phyloP scores from a whole-genome alignment of 1,140 invertebrate genomes.

The Meloidogyne hapla region DNA sequence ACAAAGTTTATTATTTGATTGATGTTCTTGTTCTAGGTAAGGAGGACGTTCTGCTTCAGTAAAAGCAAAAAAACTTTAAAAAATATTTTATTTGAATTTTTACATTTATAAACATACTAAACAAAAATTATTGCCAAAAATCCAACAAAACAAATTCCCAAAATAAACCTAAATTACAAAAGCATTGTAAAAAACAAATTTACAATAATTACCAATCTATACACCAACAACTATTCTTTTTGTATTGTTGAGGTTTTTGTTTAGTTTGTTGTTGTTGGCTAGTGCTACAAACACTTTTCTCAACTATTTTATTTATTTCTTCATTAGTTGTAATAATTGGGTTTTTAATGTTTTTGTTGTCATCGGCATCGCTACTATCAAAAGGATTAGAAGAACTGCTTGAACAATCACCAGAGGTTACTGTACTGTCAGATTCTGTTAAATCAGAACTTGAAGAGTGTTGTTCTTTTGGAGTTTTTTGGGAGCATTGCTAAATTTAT shows the following conservation, averaged over 20 bases:
- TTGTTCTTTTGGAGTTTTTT: slow-evolving; percentile 2
- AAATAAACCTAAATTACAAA: neutral
- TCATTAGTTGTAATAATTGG: neutral
- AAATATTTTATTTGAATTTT: too few relatives aligned
- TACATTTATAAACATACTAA: neutral
- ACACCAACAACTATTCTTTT: neutral
- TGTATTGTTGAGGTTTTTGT: neutral
- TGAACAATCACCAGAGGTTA: neutral
- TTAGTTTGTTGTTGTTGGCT: slow-evolving; percentile 1
- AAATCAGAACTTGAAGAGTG: neutral
- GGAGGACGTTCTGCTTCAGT: neutral
- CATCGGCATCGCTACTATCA: neutral
- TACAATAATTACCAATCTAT: neutral
- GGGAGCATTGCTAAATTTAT: neutral
- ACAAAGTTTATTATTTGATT: neutral
- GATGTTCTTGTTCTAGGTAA: neutral
- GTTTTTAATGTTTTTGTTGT: neutral
- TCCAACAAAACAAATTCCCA: neutral
- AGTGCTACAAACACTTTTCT: neutral
- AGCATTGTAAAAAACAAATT: neutral
- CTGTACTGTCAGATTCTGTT: neutral
- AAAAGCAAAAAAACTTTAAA: too few relatives aligned
- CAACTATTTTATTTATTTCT: neutral
- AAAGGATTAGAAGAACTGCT: neutral
- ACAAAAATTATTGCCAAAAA: neutral